Percentiles rank a stretch among this genome's conserved stretches.
Conservation (phyloP, 2,888 invertebrate species). For the Phymatocera aterrima region DNA sequence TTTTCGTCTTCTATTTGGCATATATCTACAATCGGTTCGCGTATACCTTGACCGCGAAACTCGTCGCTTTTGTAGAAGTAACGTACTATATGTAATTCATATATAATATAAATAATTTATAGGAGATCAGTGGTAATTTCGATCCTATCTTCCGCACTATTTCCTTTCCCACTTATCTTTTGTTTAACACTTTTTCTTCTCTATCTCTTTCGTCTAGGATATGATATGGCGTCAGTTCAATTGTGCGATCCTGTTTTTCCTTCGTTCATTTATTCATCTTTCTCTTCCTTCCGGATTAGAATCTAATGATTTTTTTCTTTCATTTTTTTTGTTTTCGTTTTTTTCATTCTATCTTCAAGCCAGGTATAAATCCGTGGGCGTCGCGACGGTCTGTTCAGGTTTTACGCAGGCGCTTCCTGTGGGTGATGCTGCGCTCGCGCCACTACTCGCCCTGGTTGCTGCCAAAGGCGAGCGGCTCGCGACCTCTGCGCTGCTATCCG, state of each 20-base stretch:
- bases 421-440: constrained; percentile 83
- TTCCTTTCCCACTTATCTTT: neutral
- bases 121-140: constrained; percentile 67
- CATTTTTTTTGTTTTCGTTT: no score
- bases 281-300: no score
- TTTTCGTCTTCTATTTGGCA: no score
- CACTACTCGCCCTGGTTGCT: constrained; percentile 83
- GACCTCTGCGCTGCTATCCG: constrained; percentile 75
- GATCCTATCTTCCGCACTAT: neutral
- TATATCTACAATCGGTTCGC: constrained; percentile 45
- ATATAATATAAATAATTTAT: no score
- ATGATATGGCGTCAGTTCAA: constrained; percentile 69
- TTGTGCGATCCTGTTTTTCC: constrained; percentile 13
- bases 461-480: constrained; percentile 83
- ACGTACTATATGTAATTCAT: neutral
- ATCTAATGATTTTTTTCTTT: no score
- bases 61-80: constrained; percentile 10
- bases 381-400: constrained; percentile 74
- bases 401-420: constrained; percentile 84
- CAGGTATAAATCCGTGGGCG: constrained; percentile 71
- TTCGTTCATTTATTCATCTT: no score
- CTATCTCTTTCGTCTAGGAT: neutral
- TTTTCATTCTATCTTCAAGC: constrained; percentile 59
- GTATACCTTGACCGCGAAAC: constrained; percentile 15
- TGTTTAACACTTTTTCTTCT: neutral